These are phyloP conservation scores for Chloroceryle aenea DNA, from an alignment of 2,113 vertebrate genomes.

Conservation along the genomic window DNA sequence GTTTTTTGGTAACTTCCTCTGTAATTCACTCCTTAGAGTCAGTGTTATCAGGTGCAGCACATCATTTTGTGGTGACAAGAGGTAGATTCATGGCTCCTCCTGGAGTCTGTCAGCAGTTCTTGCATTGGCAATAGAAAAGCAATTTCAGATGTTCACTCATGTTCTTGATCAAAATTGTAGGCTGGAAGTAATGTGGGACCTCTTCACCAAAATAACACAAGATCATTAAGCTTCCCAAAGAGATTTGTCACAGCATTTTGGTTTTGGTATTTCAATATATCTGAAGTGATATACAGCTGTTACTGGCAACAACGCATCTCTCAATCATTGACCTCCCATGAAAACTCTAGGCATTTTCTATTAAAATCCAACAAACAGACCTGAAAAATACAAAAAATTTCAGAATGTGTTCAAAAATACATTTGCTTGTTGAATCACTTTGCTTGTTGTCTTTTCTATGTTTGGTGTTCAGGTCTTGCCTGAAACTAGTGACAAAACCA, in stretches of 20 bases:
- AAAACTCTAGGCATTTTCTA: neutral
- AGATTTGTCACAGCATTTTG: neutral
- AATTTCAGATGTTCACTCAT: neutral
- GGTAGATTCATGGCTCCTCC: neutral
- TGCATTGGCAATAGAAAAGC: neutral
- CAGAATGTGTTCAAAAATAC: neutral
- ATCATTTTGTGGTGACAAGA: neutral
- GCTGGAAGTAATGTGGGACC: neutral
- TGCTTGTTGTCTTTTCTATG: neutral
- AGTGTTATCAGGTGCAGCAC: neutral
- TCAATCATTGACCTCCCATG: fast-evolving
- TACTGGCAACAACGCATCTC: neutral
- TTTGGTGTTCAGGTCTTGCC: conserved; percentile 5
- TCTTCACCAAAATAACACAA: neutral
- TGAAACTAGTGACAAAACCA: conserved; percentile 20
- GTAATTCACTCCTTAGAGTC: neutral
- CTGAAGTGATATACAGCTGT: neutral
- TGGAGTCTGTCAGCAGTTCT: neutral
- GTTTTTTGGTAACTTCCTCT: neutral
- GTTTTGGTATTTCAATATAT: neutral
- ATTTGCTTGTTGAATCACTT: neutral
- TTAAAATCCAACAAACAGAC: neutral
- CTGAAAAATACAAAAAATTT: neutral
- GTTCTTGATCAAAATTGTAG: neutral
- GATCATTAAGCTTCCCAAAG: neutral